phyloP scores from a whole-genome alignment of 92 coral and sea anemone species.

The Porites rus region DNA sequence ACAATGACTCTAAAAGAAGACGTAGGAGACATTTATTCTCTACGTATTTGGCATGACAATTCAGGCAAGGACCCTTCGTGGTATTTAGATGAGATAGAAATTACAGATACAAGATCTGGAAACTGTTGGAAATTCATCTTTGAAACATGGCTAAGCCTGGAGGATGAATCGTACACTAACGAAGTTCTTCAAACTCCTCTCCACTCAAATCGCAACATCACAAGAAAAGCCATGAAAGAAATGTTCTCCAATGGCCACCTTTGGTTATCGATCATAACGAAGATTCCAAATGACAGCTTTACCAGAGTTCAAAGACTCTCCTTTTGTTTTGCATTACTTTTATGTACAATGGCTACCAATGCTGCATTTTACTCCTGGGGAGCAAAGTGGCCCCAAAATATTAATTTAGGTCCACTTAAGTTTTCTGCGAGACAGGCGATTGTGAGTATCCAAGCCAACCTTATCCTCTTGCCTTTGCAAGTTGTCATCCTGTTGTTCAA shows the following conservation, averaged over 20 bases:
- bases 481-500: conserved; percentile 55
- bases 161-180: background rate
- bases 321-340: conserved; percentile 61
- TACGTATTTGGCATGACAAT: background rate
- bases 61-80: conserved; percentile 2
- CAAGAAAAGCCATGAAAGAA: background rate
- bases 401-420: conserved; percentile 59
- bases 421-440: conserved; percentile 61
- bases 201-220: background rate
- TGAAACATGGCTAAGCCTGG: conserved; percentile 7
- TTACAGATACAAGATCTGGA: background rate
- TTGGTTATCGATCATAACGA: background rate
- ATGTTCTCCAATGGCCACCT: conserved; percentile 14
- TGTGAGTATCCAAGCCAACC: conserved; percentile 61
- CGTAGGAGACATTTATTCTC: background rate
- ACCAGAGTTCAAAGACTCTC: conserved; percentile 5
- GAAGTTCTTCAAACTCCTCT: background rate
- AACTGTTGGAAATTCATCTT: background rate
- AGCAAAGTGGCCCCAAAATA: conserved; percentile 39
- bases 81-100: background rate
- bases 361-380: conserved; percentile 75
- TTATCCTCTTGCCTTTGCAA: conserved; percentile 65
- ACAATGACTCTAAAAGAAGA: background rate
- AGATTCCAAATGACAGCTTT: background rate
- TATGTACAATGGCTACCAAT: conserved; percentile 75